Evolutionary conservation across 2,888 invertebrate genomes (phyloP).

Genomic region (Notocelia uddmanniana): DNA sequence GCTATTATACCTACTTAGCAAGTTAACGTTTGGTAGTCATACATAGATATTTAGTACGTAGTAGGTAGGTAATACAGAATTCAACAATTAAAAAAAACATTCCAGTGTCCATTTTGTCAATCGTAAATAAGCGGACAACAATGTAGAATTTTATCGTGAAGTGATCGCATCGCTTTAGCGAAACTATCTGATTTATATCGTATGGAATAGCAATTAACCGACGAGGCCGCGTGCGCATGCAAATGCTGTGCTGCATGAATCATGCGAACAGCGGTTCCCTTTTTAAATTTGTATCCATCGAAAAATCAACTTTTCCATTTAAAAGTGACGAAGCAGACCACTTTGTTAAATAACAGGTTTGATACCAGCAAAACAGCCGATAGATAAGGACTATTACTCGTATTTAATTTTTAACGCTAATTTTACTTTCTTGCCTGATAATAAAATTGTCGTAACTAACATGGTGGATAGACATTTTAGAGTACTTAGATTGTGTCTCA

Average conservation of each 20-base stretch:
- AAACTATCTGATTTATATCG: conserved; percentile 71
- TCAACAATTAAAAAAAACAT: neutral
- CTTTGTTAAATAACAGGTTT: neutral
- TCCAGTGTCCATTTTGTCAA: neutral
- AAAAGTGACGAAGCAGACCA: neutral
- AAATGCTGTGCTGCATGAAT: conserved; percentile 70
- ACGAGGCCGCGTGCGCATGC: conserved; percentile 65
- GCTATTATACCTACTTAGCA: too few species aligned
- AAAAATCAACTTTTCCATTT: neutral
- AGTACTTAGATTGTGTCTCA: too few species aligned
- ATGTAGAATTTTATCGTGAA: conserved; percentile 44
- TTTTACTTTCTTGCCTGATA: neutral
- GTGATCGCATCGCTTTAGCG: conserved; percentile 48
- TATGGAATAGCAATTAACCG: conserved; percentile 75
- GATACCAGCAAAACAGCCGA: neutral
- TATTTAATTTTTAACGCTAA: neutral
- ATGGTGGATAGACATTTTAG: neutral
- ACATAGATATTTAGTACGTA: neutral
- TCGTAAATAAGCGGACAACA: conserved; percentile 14
- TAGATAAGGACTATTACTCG: neutral
- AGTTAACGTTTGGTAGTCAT: too few species aligned
- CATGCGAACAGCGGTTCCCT: conserved; percentile 54
- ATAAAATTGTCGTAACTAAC: neutral
- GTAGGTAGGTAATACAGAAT: neutral
- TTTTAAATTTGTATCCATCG: neutral